Base-by-base conservation (phyloP, 2,888 invertebrate species). In the Hermodice carunculata region DNA sequence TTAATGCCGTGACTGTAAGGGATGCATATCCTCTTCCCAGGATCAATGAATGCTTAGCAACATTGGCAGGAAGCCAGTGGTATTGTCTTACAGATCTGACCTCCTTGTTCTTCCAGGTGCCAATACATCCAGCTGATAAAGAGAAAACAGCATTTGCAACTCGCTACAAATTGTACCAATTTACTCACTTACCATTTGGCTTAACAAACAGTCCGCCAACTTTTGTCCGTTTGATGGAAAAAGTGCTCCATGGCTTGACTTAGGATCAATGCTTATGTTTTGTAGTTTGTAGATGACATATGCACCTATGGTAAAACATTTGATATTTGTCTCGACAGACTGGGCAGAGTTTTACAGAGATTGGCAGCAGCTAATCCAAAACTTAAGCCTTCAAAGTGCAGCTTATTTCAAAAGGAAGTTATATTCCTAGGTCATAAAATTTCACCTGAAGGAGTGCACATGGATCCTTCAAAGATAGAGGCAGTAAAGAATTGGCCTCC, bases 101-200 rank as follows among this genome's bases (percentile, higher is more conserved):
- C 8, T 48, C 54, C 17, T 72, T 73, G 8, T 76, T 75, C 57
- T 75, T 71, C 73, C 78, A 78, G 48, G 66, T 77, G 1, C 68
- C 59, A 14, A 48, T 73, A 24, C 56, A 60, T 6, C 53, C 43
- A 26, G 56, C 59, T 5, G 73, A 70, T 49, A 60, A 52, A 44
- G 24, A 40, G 5, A 76, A 75, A 64, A 70, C 75, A 14, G 75
- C 73, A 19, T 74, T 75, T 60, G 44, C 14, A 4, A 66, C 69
- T n/a, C 56, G 59, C 17, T 6, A 48, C 29, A 67, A 70, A 5
- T 34, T 71, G 3, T 73, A 51, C 49, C 66, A 73, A 24, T 70
- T 67, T 32, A 63, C 52, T n/a, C 62, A 48, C 1, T 60, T 75
- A 67, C 66, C 69, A 1, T 71, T 73, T 48, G 74, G 71, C 3